Percentiles rank a stretch among this genome's conserved stretches.
Evolutionary conservation across 2,113 vertebrate species (phyloP).

Genomic region (Forbesichthys agassizii): DNA sequence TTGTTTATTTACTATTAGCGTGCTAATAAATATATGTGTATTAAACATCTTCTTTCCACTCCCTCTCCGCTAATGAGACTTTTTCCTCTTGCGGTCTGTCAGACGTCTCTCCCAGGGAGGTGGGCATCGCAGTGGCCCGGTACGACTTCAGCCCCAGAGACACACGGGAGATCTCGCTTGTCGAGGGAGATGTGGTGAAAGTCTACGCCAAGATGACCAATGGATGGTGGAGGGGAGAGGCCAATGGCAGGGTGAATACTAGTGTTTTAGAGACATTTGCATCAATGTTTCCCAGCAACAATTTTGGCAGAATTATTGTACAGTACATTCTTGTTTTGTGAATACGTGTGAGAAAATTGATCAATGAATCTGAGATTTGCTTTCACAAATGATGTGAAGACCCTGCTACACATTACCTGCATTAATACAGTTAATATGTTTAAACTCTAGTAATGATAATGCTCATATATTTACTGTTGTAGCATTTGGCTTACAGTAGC

Average conservation of each 20-base stretch:
- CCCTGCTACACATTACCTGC: too few relatives aligned
- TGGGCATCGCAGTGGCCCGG: constrained; percentile 88
- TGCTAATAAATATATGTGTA: neutral
- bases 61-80: neutral
- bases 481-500: too few relatives aligned
- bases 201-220: constrained; percentile 90
- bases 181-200: constrained; percentile 89
- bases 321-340: too few relatives aligned
- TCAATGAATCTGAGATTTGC: too few relatives aligned
- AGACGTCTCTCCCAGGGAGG: constrained; percentile 87
- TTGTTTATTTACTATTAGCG: neutral
- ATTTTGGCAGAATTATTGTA: too few relatives aligned
- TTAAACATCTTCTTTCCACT: neutral
- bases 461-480: too few relatives aligned
- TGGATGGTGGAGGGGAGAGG: constrained; percentile 95
- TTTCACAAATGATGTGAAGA: too few relatives aligned
- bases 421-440: too few relatives aligned
- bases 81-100: constrained; percentile 31
- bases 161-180: constrained; percentile 85
- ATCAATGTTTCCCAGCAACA: too few relatives aligned
- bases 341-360: too few relatives aligned
- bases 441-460: too few relatives aligned
- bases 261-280: too few relatives aligned
- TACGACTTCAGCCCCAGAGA: constrained; percentile 93
- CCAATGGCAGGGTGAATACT: constrained; percentile 76